These are phyloP conservation scores for Pantherophis guttatus DNA, from an alignment of 2,113 vertebrate species.

Conservation along the genomic window DNA sequence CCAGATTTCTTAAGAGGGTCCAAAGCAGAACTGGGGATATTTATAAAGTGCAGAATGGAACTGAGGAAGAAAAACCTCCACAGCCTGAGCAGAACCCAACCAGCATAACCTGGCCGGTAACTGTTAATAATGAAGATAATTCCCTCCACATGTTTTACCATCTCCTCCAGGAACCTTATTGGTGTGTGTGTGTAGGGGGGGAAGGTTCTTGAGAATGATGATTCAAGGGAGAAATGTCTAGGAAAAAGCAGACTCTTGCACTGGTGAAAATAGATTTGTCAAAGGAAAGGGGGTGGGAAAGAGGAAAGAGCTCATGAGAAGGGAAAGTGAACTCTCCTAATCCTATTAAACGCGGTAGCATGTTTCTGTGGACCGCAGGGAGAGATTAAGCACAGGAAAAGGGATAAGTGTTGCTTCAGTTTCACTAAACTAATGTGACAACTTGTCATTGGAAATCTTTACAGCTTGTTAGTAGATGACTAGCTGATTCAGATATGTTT, in stretches of 20 bases:
- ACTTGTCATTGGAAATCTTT: conserved; percentile 82
- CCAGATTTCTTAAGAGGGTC: neutral
- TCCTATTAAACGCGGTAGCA: conserved; percentile 78
- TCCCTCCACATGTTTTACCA: conserved; percentile 4
- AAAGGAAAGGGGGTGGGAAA: conserved; percentile 33
- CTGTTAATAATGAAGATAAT: neutral
- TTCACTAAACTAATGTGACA: conserved; percentile 86
- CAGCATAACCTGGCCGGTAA: neutral
- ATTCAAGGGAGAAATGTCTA: neutral
- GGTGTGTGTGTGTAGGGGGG: neutral
- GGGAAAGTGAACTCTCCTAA: conserved; percentile 77
- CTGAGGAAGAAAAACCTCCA: neutral
- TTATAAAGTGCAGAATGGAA: neutral
- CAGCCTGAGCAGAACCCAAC: neutral
- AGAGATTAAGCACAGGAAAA: conserved; percentile 80
- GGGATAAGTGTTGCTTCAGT: conserved; percentile 78
- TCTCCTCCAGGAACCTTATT: conserved; percentile 6
- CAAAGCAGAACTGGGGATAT: neutral
- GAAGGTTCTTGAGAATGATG: neutral
- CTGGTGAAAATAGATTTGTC: conserved; percentile 67
- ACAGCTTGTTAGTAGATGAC: conserved; percentile 79
- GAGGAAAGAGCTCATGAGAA: conserved; percentile 51
- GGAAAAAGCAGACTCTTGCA: conserved; percentile 35
- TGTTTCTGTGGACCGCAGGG: conserved; percentile 73
- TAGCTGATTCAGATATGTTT: conserved; percentile 78